These are phyloP conservation scores for Hemichromis elongatus DNA, from an alignment of 2,113 vertebrate species.

Conservation along the genomic window DNA sequence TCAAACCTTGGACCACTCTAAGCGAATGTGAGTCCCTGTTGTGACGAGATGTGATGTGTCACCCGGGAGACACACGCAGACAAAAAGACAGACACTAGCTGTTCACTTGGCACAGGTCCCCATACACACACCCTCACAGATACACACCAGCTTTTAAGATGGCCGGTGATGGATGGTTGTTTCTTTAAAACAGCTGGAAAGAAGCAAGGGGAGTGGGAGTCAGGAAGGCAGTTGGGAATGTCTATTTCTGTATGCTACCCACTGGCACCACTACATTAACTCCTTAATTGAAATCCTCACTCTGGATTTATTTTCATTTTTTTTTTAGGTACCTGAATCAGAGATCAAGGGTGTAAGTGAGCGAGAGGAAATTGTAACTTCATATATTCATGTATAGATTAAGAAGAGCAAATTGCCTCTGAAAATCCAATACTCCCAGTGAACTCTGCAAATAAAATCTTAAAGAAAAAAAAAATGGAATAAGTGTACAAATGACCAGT, in stretches of 20 bases:
- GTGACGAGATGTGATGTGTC: constrained; percentile 50
- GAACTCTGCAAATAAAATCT: not conserved
- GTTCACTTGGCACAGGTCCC: constrained; percentile 32
- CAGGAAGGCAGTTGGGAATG: not conserved
- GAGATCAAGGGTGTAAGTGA: not conserved
- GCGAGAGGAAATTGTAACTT: not conserved
- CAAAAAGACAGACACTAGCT: constrained; percentile 30
- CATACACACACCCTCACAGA: not conserved
- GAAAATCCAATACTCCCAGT: not conserved
- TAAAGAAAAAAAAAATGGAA: not conserved
- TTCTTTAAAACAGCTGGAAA: constrained; percentile 40
- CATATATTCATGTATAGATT: not conserved
- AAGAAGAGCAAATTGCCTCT: not conserved
- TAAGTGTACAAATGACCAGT: not conserved
- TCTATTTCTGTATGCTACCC: constrained; percentile 28
- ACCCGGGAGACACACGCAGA: constrained; percentile 29
- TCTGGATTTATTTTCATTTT: not conserved
- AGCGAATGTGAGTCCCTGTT: constrained; percentile 10
- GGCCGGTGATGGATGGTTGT: constrained; percentile 24
- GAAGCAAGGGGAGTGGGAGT: not conserved
- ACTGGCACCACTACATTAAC: constrained; percentile 26
- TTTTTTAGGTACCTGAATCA: not conserved
- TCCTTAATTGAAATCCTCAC: constrained; percentile 4
- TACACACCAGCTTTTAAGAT: not conserved
- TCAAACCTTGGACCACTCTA: not conserved